These are phyloP conservation scores for Endotricha flammealis DNA, from an alignment of 2,888 invertebrate species.

Conservation along the genomic window DNA sequence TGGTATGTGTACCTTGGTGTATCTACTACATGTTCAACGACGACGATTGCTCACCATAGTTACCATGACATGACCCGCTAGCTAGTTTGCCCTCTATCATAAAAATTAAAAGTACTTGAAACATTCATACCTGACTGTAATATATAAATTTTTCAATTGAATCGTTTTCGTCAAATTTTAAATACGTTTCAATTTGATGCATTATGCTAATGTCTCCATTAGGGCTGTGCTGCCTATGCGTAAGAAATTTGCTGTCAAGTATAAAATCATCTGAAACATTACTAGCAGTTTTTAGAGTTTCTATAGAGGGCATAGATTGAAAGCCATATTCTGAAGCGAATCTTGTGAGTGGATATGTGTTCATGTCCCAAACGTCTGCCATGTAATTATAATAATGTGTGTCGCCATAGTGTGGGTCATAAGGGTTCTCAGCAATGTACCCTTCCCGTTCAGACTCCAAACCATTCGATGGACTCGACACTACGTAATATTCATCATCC, in stretches of 20 bases:
- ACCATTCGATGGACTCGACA: conserved; percentile 96
- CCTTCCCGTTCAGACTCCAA: conserved; percentile 83
- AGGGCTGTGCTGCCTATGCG: conserved; percentile 92
- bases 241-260: conserved; percentile 78
- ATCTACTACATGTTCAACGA: no score
- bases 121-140: conserved; percentile 85
- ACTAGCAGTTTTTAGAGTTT: conserved; percentile 81
- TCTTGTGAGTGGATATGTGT: conserved; percentile 87
- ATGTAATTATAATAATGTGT: conserved; percentile 94
- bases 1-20: no score
- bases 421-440: conserved; percentile 88
- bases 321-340: conserved; percentile 98
- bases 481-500: conserved; percentile 81
- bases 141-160: conserved; percentile 83
- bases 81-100: no score
- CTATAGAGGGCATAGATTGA: conserved; percentile 90
- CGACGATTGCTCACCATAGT: no score
- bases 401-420: conserved; percentile 90
- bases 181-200: conserved; percentile 79
- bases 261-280: conserved; percentile 68
- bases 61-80: no score
- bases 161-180: conserved; percentile 76
- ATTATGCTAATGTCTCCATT: conserved; percentile 82
- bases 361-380: conserved; percentile 87
- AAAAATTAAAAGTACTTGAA: no score